These are phyloP conservation scores for Petrocephalus sullivani DNA, from an alignment of 2,797 vertebrate species.

Conservation along the genomic window DNA sequence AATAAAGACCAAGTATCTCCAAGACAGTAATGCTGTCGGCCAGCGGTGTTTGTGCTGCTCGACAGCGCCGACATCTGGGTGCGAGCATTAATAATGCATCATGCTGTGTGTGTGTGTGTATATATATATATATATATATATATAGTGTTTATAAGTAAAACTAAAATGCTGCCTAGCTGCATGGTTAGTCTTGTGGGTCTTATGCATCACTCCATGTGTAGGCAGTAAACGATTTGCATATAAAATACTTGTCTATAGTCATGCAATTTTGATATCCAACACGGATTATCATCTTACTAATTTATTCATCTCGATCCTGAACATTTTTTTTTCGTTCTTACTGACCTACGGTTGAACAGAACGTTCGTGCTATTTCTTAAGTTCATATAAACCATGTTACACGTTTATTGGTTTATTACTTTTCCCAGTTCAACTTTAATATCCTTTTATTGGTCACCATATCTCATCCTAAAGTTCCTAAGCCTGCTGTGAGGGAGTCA, in stretches of 20 bases:
- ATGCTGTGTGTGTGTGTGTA: not conserved
- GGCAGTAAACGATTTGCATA: not conserved
- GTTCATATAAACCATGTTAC: not conserved
- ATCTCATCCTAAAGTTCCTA: not conserved
- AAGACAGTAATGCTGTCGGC: not conserved
- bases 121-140: too few relatives aligned
- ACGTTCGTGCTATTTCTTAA: not conserved
- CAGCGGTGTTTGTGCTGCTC: not conserved
- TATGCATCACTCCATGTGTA: not conserved
- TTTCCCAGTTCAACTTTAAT: not conserved
- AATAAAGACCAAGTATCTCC: not conserved
- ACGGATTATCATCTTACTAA: not conserved
- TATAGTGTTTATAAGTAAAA: not conserved
- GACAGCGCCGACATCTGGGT: not conserved
- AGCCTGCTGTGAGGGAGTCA: not conserved
- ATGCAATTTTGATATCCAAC: not conserved
- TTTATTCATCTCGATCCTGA: not conserved
- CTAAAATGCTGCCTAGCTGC: not conserved
- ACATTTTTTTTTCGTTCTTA: not conserved
- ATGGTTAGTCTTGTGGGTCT: not conserved
- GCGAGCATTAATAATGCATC: not conserved
- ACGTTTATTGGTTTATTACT: not conserved
- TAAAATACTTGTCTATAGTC: not conserved
- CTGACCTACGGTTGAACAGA: not conserved
- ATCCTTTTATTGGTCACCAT: not conserved